Base-by-base conservation (phyloP, 2,113 vertebrate genomes). In the Pelusios castaneus region DNA sequence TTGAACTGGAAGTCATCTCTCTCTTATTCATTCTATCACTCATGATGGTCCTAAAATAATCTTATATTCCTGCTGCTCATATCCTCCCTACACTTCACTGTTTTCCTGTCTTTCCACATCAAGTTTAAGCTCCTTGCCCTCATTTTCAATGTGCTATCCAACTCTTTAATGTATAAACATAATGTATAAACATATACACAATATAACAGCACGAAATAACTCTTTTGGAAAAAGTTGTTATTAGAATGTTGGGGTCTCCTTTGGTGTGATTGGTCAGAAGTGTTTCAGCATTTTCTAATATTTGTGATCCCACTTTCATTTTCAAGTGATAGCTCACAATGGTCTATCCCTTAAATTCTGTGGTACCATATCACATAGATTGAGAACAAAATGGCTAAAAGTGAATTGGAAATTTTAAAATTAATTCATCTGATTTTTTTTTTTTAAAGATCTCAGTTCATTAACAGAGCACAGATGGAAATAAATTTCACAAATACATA, bases 31-130 rank as follows among this genome's bases (percentile, higher is more conserved):
- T 56, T 82, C 51, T 63, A 70, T 87, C 22, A 31, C 45, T 67
- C 45, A 79, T 10, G 24, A 89, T 94, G 84, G 34, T 85, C 22
- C 13, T 87, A 79, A 93, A 89, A 54, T 14, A 91, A 27, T 75
- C 38, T 75, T 75, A 29, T 54, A 54, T 77, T 89, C 8, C 8
- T 92, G 10, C 29, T 88, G 81, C 41, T 92, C 41, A 51, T 38
- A 31, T 73, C 17, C 82, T 14, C 13, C 81, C 19, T 43, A 82
- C 11, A 5, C 4, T 84, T 49, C 41, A 1, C 49, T 9, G 2
- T 29, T 58, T 85, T 85, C 27, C 43, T 63, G 13, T 38, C 29
- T 85, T 93, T 87, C 2, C 1, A n/a, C 67, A 84, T 58, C 70
- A 80, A 11, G 75, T 87, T 79, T 92, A 19, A 55, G 82, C 13